phyloP scores from a whole-genome alignment of 2,113 vertebrate genomes.

The Loxodonta africana region DNA sequence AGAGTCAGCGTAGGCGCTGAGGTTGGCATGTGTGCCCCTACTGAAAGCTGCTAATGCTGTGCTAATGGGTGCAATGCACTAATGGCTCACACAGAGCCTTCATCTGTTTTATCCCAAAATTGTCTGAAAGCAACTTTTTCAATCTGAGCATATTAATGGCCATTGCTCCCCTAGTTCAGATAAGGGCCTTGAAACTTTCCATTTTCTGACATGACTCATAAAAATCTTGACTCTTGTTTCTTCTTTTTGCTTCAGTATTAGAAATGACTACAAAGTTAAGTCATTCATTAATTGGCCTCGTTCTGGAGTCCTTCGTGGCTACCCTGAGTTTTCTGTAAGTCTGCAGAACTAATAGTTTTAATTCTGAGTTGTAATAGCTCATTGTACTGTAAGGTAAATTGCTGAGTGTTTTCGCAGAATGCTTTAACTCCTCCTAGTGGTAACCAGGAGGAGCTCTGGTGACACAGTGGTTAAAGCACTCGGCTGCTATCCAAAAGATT shows the following conservation, averaged over 20 bases:
- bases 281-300: neutral
- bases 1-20: neutral
- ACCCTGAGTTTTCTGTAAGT: constrained; percentile 1
- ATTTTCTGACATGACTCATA: neutral
- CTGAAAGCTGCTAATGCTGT: neutral
- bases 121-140: neutral
- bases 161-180: neutral
- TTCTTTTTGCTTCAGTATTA: neutral
- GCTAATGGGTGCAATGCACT: neutral
- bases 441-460: neutral
- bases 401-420: neutral
- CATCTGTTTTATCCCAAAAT: neutral
- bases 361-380: neutral
- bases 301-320: neutral
- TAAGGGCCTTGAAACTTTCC: neutral
- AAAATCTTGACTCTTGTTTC: neutral
- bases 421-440: neutral
- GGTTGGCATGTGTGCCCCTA: neutral
- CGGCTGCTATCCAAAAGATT: too few species aligned
- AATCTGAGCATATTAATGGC: neutral
- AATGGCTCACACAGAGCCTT: neutral
- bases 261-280: neutral
- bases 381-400: neutral
- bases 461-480: too few species aligned
- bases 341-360: neutral